Evolutionary conservation across 2,888 invertebrate genomes (phyloP).

Genomic region (Subacronicta megacephala): DNA sequence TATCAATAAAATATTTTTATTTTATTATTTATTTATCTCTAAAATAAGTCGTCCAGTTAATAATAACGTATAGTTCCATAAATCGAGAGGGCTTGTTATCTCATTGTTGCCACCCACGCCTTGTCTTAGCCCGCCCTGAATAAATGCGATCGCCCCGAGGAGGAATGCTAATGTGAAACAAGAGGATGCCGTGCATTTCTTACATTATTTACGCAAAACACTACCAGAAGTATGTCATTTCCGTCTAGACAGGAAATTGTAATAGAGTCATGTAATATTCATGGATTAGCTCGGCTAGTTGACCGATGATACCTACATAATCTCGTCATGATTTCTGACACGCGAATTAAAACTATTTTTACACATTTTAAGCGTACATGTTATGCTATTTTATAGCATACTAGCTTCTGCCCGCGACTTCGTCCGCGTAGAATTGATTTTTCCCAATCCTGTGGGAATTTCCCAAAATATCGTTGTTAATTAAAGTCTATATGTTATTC

Average conservation of each 20-base stretch:
- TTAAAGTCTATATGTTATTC: too few species aligned
- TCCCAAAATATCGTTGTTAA: too few species aligned
- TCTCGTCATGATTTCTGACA: too few species aligned
- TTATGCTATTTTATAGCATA: too few species aligned
- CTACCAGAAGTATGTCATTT: conserved; percentile 20
- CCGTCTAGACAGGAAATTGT: conserved; percentile 41
- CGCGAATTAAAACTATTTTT: too few species aligned
- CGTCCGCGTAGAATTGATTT: too few species aligned
- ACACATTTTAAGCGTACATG: too few species aligned
- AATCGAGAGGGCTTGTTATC: conserved; percentile 60
- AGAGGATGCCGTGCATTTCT: conserved; percentile 13
- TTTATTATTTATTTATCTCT: too few species aligned
- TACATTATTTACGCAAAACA: conserved; percentile 35
- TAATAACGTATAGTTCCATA: conserved; percentile 46
- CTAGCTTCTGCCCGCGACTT: too few species aligned
- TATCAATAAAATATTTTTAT: too few species aligned
- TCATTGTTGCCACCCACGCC: conserved; percentile 54
- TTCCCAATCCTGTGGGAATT: too few species aligned
- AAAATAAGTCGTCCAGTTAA: conserved; percentile 47
- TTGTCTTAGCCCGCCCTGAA: conserved; percentile 30
- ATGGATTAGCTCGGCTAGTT: conserved; percentile 5
- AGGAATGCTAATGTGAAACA: conserved; percentile 36
- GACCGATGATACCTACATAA: too few species aligned
- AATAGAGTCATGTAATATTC: conserved; percentile 18
- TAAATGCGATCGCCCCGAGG: conserved; percentile 47